These are phyloP conservation scores for Neoaliturus tenellus DNA, from an alignment of 2,888 invertebrate genomes.

Conservation along the genomic window DNA sequence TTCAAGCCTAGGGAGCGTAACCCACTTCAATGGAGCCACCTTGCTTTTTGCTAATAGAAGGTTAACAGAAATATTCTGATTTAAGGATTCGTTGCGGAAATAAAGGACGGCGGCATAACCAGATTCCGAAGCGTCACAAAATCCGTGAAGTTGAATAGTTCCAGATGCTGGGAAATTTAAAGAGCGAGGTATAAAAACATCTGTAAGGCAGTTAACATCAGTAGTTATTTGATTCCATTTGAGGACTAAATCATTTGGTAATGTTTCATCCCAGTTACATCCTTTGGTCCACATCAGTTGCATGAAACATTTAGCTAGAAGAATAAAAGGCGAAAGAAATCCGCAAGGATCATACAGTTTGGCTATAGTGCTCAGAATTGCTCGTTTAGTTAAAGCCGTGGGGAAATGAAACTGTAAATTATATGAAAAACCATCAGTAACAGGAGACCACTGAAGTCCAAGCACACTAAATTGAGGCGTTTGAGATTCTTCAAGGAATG, in stretches of 20 bases:
- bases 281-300: slow-evolving; percentile 42
- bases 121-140: slow-evolving; percentile 43
- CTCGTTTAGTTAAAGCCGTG: not conserved
- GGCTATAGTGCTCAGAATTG: slow-evolving; percentile 16
- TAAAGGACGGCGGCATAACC: slow-evolving; percentile 38
- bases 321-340: not conserved
- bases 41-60: slow-evolving; percentile 47
- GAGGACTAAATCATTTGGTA: not conserved
- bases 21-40: slow-evolving; percentile 58
- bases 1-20: slow-evolving; percentile 65
- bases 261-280: slow-evolving; percentile 37
- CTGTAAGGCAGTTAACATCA: not conserved
- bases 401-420: not conserved
- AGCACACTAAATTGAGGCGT: not conserved
- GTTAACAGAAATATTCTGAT: not conserved
- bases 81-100: not conserved
- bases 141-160: not conserved
- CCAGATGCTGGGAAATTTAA: not conserved
- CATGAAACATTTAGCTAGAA: slow-evolving; percentile 45
- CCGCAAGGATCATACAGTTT: slow-evolving; percentile 34
- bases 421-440: slow-evolving; percentile 9
- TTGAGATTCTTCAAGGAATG: not conserved
- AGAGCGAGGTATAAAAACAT: slow-evolving; percentile 4
- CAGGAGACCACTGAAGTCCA: slow-evolving; percentile 3
- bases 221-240: slow-evolving; percentile 13